Percentiles rank a stretch among this genome's conserved stretches.
phyloP scores from a whole-genome alignment of 2,113 vertebrate genomes.

The zebrafish (Danio rerio) region GRCz12tu NC_133190.1:41395501-41396000 shows the following conservation, averaged over 20 bases:
- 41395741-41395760: slow-evolving; percentile 33
- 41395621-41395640: neutral
- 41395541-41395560: too few relatives aligned
- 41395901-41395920: slow-evolving; percentile 30
- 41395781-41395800: slow-evolving; percentile 32
- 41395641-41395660: neutral
- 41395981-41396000: slow-evolving; percentile 7
- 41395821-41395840: slow-evolving; percentile 19
- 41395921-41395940: slow-evolving; percentile 7
- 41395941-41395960: neutral
- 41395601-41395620: neutral
- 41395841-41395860: slow-evolving; percentile 23
- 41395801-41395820: slow-evolving; percentile 17
- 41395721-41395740: slow-evolving; percentile 27
- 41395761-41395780: slow-evolving; percentile 26
- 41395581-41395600: neutral
- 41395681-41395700: neutral
- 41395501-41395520: too few relatives aligned
- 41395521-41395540: too few relatives aligned
- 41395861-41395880: slow-evolving; percentile 30
- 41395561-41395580: too few relatives aligned
- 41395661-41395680: neutral
- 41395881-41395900: slow-evolving; percentile 31
- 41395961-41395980: slow-evolving; percentile 20
- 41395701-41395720: neutral